Conservation (phyloP, 2,797 vertebrate species). For the Gadopsis bispinosus region DNA sequence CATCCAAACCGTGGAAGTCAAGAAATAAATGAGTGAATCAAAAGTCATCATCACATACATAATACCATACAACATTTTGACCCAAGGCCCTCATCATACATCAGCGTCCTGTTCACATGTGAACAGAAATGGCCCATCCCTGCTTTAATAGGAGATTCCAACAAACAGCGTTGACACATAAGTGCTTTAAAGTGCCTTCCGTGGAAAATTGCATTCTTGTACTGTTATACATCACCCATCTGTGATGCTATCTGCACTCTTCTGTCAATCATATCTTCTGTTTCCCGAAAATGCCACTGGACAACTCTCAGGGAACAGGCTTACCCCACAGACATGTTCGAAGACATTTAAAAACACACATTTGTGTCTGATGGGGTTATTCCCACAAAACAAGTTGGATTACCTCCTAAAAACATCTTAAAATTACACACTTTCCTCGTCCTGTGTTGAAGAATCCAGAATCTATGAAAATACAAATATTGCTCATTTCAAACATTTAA, state of each 20-base stretch:
- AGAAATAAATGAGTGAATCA: not conserved
- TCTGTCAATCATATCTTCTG: not conserved
- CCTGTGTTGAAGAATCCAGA: not conserved
- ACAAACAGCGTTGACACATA: not conserved
- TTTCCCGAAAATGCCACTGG: conserved; percentile 1
- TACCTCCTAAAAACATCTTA: not conserved
- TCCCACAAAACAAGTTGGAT: not conserved
- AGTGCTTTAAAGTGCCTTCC: not conserved
- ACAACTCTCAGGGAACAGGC: not conserved
- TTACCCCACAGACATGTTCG: not conserved
- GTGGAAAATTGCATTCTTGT: not conserved
- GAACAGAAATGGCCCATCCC: not conserved
- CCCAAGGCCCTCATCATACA: not conserved
- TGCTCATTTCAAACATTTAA: not conserved
- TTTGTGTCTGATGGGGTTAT: not conserved
- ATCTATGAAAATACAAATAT: not conserved
- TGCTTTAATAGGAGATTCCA: not conserved
- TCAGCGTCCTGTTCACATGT: not conserved
- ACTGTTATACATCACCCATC: not conserved
- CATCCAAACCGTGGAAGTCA: not conserved
- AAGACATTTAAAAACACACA: not conserved
- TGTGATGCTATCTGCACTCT: not conserved
- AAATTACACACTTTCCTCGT: not conserved
- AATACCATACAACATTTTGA: not conserved
- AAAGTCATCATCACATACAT: not conserved